Evolutionary conservation across 2,888 invertebrate genomes (phyloP), one percentile per base, ranked within the genome.

Genomic region (Agonopterix subpropinquella): DNA sequence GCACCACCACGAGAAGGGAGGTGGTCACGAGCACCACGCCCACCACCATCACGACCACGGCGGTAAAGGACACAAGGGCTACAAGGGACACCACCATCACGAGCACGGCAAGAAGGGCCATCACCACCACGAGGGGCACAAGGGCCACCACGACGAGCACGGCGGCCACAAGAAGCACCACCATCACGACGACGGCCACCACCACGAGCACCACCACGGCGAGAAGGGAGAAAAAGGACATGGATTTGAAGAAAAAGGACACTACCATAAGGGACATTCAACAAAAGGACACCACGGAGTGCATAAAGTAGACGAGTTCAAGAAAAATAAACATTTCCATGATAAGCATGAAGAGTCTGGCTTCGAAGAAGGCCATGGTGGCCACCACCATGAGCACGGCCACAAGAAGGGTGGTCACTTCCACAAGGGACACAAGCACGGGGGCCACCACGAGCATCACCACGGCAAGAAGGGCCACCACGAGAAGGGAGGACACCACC

Each of bases 261-360:
- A 91, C 58, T 95, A 92, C 78, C 93, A 94, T 58, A 95, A 95
- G 66, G 95, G 95, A 0, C 95, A 95, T 80, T 93, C 92, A 62
- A 95, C 95, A 52, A 94, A 95, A 73, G 95, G 96, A 46, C 94
- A 95, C 63, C 95, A 96, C 70, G 93, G 95, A 58, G 90, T 95
- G 1, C 95, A 96, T 80, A 95, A 96, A 74, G 72, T 94, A 73
- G 94, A 96, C 76, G 95, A 95, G 74, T 94, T 92, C 80, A 94
- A 95, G 72, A 95, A 95, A 72, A 91, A 95, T 64, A 95, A 95
- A 65, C 94, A 95, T 73, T 95, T 94, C 91, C 95, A 92, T 75
- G 94, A 95, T 62, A 95, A 95, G 74, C 92, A 94, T 62, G 94
- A 95, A 61, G 93, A 94, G 58, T 91, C 91, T 48, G 95, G 94